These are phyloP conservation scores for Zoanthus gigantus DNA, from an alignment of 92 coral and sea anemone genomes.

Conservation along the genomic window DNA sequence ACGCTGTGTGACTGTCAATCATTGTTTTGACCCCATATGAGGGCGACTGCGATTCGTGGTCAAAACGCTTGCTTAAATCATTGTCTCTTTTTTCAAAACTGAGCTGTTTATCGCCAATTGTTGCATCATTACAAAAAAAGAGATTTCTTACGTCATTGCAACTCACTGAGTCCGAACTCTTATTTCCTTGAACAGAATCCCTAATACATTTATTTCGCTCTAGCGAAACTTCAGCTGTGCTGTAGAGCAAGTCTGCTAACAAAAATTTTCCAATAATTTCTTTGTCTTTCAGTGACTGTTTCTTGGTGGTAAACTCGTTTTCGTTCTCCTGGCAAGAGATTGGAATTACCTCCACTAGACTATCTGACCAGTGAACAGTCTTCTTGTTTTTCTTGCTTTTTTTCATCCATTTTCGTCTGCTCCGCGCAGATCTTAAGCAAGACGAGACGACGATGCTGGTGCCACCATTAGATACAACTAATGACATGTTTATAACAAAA, in stretches of 20 bases:
- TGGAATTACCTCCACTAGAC: conserved; percentile 7
- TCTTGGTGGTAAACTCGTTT: neutral
- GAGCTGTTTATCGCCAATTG: neutral
- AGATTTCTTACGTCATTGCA: neutral
- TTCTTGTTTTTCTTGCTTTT: conserved; percentile 25
- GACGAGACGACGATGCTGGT: neutral
- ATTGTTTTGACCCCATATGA: neutral
- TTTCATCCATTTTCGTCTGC: conserved; percentile 1
- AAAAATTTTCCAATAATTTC: neutral
- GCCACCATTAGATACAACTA: neutral
- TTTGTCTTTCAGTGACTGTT: conserved; percentile 4
- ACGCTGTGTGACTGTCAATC: neutral
- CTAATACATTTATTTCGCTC: neutral
- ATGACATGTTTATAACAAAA: neutral
- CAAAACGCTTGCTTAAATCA: neutral
- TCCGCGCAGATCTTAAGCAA: neutral
- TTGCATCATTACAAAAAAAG: neutral
- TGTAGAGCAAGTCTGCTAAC: conserved; percentile 1
- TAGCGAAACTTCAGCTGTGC: neutral
- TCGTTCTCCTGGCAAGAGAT: conserved; percentile 6
- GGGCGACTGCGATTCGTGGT: neutral
- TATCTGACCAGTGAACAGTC: conserved; percentile 37
- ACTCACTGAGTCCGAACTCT: neutral
- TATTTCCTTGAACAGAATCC: neutral
- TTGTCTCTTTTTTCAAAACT: neutral